Evolutionary conservation across 2,888 invertebrate species (phyloP).

Genomic region (Neoitamus cyanurus): DNA sequence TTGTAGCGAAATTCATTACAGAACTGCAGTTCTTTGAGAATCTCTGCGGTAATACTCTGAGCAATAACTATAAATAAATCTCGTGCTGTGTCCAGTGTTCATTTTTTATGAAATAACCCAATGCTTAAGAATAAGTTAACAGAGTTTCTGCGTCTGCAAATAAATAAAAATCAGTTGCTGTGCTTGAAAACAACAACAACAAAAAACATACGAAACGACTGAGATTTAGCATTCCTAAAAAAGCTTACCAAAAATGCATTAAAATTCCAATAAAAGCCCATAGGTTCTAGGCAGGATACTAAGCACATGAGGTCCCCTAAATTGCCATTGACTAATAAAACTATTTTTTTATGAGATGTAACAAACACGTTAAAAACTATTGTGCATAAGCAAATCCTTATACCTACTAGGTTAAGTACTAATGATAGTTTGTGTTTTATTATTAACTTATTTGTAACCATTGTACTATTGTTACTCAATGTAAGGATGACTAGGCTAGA

Average conservation of each 20-base stretch:
- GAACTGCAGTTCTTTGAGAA: background rate
- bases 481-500: conserved; percentile 34
- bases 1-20: background rate
- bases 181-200: background rate
- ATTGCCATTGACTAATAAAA: conserved; percentile 37
- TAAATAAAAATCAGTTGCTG: background rate
- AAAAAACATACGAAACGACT: background rate
- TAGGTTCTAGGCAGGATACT: background rate
- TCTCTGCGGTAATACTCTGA: background rate
- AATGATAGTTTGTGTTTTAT: conserved; percentile 42
- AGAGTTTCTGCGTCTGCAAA: background rate
- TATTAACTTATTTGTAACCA: conserved; percentile 51
- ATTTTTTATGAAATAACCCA: background rate
- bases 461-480: conserved; percentile 42
- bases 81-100: background rate
- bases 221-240: conserved; percentile 3
- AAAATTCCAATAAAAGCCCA: conserved; percentile 10
- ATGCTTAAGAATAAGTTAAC: background rate
- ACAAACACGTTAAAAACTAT: background rate
- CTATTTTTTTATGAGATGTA: background rate
- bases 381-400: conserved; percentile 21
- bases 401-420: conserved; percentile 28
- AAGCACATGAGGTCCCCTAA: conserved; percentile 21
- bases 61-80: background rate
- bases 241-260: conserved; percentile 15